These are phyloP conservation scores for Lasiurus borealis DNA, from an alignment of 2,113 vertebrate genomes.

Conservation along the genomic window DNA sequence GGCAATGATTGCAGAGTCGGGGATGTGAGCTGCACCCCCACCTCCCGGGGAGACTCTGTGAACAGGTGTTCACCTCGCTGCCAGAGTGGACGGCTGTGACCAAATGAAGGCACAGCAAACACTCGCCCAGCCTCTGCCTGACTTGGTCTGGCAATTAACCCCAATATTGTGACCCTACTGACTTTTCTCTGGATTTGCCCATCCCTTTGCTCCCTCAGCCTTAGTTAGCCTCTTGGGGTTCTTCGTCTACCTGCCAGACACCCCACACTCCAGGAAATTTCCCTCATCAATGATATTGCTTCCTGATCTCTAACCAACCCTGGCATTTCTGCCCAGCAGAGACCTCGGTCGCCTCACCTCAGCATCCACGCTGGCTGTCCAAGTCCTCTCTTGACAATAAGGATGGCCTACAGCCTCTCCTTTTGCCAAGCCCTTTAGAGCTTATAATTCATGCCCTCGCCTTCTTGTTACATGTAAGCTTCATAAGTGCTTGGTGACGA, in stretches of 20 bases:
- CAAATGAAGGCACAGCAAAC: not conserved
- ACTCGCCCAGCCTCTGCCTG: not conserved
- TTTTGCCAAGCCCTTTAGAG: not conserved
- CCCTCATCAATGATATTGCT: not conserved
- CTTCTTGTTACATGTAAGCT: not conserved
- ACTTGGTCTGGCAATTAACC: not conserved
- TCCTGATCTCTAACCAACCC: not conserved
- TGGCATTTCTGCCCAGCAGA: not conserved
- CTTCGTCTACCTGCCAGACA: not conserved
- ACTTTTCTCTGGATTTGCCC: not conserved
- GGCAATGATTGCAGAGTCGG: not conserved
- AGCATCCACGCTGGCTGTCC: not conserved
- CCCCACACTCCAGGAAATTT: not conserved
- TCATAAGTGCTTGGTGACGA: not conserved
- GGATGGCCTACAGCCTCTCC: not conserved
- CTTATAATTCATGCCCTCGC: too few relatives aligned
- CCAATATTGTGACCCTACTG: not conserved
- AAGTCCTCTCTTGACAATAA: not conserved
- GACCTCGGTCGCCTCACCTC: not conserved
- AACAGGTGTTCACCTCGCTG: not conserved
- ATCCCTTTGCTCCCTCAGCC: not conserved
- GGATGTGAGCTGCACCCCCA: too few relatives aligned
- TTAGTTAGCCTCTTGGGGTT: not conserved
- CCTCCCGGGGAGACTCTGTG: not conserved
- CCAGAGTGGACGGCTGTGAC: not conserved